Base-by-base conservation (phyloP, 2,888 invertebrate species). In the Scrobipalpa atriplicella region DNA sequence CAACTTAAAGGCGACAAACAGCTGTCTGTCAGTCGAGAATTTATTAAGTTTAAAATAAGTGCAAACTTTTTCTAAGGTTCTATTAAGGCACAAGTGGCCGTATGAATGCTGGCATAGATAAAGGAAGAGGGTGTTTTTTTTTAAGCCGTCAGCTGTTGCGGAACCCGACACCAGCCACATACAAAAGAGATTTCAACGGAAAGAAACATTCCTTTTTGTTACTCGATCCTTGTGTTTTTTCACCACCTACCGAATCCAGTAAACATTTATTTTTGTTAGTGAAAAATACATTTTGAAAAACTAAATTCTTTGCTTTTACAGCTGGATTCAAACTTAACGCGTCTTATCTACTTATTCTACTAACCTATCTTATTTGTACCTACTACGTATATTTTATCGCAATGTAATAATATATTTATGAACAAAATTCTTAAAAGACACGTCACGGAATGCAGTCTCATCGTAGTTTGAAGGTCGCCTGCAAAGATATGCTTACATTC, bases 141-240 rank as follows among this genome's bases (percentile, higher is more conserved):
- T 87, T 85, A 73, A 77, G 65, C 54, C 80, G 85, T 89, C 91
- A 91, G 91, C 90, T 91, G 91, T 87, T 89, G 72, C 74, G 78
- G 79, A 84, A 84, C 80, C 69, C 72, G 78, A 82, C 75, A 77
- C 80, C 75, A 70, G 73, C 73, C 76, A 79, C 68, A 73, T 70
- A 69, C 71, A 77, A 80, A 80, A 77, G 76, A 79, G 80, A 78
- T 79, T 80, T 79, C 70, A 75, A 78, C 68, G 66, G 62, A 65
- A 73, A 65, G 67, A 62, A 66, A 54, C 62, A 66, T 62, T 66
- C 67, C 68, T 69, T 69, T 68, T 67, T 66, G 62, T 52, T 67
- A 67, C 66, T 67, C 60, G 47, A 64, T 64, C 41, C 67, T 65
- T 56, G 52, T 56, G 18, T 56, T 39, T 64, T 41, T 18, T 9